Conservation (phyloP, 1,140 invertebrate genomes). For the Macrostomum lignano region DNA sequence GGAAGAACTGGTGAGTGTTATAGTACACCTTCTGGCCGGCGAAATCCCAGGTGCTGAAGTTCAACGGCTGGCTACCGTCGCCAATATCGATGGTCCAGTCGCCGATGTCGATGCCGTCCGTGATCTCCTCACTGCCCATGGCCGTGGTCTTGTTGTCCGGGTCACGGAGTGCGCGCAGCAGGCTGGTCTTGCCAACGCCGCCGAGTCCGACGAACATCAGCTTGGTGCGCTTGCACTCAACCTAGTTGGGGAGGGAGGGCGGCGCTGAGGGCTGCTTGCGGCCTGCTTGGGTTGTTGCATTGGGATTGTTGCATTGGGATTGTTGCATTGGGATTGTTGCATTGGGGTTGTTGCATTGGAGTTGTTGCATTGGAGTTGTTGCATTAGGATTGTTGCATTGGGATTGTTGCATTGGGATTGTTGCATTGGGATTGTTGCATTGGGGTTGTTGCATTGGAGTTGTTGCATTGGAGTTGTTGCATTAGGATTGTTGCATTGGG, state of each 20-base stretch:
- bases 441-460: too few relatives aligned
- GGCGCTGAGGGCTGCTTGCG: too few relatives aligned
- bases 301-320: too few relatives aligned
- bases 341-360: too few relatives aligned
- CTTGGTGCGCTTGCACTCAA: constrained; percentile 8
- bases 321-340: too few relatives aligned
- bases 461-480: too few relatives aligned
- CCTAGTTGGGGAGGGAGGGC: neutral
- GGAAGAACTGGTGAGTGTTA: constrained; percentile 28
- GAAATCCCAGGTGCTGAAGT: constrained; percentile 18
- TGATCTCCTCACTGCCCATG: constrained; percentile 14
- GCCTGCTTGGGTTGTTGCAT: too few relatives aligned
- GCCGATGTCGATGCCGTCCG: constrained; percentile 22
- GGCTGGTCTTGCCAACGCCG: constrained; percentile 23
- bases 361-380: too few relatives aligned
- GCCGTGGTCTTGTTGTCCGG: constrained; percentile 10
- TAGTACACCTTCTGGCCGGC: constrained; percentile 27
- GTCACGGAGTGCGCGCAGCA: constrained; percentile 13
- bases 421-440: too few relatives aligned
- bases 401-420: too few relatives aligned
- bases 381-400: too few relatives aligned
- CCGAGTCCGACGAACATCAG: constrained; percentile 24
- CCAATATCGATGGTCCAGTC: constrained; percentile 13
- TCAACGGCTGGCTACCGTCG: constrained; percentile 5
- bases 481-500: too few relatives aligned